phyloP scores from a whole-genome alignment of 2,113 vertebrate genomes.

The Poeciliopsis retropinna region DNA sequence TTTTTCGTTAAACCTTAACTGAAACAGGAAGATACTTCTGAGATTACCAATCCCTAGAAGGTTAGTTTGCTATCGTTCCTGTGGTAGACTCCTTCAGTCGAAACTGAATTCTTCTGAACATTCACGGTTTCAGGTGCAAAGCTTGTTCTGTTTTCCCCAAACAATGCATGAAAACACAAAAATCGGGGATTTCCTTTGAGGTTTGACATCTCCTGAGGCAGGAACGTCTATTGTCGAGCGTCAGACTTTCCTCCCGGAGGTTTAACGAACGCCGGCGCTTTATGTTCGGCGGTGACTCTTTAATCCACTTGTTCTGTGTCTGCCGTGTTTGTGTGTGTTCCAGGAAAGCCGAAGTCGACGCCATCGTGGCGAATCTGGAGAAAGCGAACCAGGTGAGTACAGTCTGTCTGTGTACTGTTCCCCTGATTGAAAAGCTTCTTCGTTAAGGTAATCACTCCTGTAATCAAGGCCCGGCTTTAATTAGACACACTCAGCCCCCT shows the following conservation, averaged over 20 bases:
- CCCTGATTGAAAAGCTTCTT: conserved; percentile 75
- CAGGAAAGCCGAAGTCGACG: conserved; percentile 91
- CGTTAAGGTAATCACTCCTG: conserved; percentile 79
- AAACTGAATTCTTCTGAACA: too few species aligned
- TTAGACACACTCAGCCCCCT: conserved; percentile 72
- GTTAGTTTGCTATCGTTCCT: too few species aligned
- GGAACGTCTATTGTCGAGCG: background rate
- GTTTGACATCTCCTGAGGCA: background rate
- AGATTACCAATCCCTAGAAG: too few species aligned
- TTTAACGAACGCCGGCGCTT: background rate
- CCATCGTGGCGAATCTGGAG: conserved; percentile 93
- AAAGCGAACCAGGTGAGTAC: conserved; percentile 94
- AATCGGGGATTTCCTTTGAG: background rate
- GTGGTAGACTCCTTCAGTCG: too few species aligned
- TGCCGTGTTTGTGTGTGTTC: conserved; percentile 43
- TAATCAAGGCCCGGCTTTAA: conserved; percentile 82
- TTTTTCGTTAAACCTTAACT: too few species aligned
- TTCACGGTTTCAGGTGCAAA: too few species aligned
- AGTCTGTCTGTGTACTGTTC: conserved; percentile 35
- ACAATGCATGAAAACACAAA: background rate
- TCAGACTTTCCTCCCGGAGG: background rate
- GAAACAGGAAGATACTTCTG: too few species aligned
- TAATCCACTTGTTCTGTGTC: background rate
- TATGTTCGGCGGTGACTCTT: too few species aligned
- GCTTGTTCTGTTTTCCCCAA: background rate